Evolutionary conservation across 2,797 vertebrate species (phyloP).

Genomic region (Hoplostethus atlanticus): DNA sequence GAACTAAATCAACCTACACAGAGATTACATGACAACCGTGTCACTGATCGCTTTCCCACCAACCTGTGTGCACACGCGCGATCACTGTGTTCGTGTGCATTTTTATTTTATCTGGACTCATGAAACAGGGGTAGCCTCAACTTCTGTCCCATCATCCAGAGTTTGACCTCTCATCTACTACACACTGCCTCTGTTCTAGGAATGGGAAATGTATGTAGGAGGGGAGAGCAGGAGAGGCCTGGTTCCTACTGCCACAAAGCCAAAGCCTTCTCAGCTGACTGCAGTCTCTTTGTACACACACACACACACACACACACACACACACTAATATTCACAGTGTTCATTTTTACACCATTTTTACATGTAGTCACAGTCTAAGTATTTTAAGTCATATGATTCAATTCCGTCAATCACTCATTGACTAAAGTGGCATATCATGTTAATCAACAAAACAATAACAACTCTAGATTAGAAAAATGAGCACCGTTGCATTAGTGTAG

Average conservation of each 20-base stretch:
- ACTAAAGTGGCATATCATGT: not conserved
- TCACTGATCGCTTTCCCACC: constrained; percentile 1
- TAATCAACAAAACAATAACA: too few species aligned
- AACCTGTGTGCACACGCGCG: not conserved
- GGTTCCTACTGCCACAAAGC: constrained; percentile 55
- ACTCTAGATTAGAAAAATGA: constrained; percentile 11
- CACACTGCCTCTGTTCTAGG: constrained; percentile 57
- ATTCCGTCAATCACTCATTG: not conserved
- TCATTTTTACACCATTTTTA: too few species aligned
- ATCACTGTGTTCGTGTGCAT: not conserved
- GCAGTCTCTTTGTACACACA: constrained; percentile 10
- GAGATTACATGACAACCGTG: not conserved
- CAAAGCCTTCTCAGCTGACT: constrained; percentile 75
- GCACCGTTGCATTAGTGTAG: constrained; percentile 9
- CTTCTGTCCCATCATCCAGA: constrained; percentile 37
- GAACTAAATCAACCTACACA: constrained; percentile 21
- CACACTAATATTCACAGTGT: constrained; percentile 33
- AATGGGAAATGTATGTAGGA: constrained; percentile 69
- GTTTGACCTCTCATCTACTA: constrained; percentile 76
- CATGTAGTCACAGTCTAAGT: too few species aligned
- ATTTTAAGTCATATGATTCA: too few species aligned
- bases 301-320: constrained; percentile 16
- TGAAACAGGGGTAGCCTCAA: not conserved
- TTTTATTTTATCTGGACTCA: constrained; percentile 1
- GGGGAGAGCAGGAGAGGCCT: constrained; percentile 56